phyloP scores from a whole-genome alignment of 1,140 invertebrate species.

The Mamestra configurata region DNA sequence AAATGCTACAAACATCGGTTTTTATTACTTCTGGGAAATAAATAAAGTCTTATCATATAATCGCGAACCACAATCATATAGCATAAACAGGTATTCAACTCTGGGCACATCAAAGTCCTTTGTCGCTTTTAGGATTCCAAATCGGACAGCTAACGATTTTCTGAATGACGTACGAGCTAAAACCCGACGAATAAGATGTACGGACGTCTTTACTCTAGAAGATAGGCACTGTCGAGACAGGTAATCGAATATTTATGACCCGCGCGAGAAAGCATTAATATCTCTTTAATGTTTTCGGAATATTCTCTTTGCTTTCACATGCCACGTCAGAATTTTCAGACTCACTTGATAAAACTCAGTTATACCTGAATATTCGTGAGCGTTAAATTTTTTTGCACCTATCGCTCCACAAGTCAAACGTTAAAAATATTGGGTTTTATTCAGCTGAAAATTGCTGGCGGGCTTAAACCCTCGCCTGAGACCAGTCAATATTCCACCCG shows the following conservation, averaged over 20 bases:
- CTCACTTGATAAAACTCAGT: neutral
- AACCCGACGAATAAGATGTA: neutral
- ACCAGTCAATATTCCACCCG: neutral
- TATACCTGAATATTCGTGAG: neutral
- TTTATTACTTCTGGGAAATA: too few relatives aligned
- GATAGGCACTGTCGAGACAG: neutral
- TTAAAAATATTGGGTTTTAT: slow-evolving; percentile 7
- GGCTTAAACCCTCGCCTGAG: slow-evolving; percentile 4
- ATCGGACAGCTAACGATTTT: neutral
- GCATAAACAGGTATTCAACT: too few relatives aligned
- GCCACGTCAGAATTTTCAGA: neutral
- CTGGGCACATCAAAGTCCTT: neutral
- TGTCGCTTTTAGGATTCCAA: neutral
- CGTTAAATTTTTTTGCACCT: neutral
- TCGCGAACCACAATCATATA: too few relatives aligned
- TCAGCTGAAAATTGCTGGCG: neutral
- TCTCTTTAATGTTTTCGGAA: neutral
- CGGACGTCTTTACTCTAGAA: neutral
- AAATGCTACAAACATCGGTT: too few relatives aligned
- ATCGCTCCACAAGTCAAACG: slow-evolving; percentile 8
- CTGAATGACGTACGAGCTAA: neutral
- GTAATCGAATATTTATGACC: slow-evolving; percentile 22
- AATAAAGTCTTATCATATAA: too few relatives aligned
- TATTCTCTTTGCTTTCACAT: neutral
- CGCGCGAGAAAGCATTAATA: neutral